Conservation (phyloP, 2,113 vertebrate species). For the Taurulus bubalis region DNA sequence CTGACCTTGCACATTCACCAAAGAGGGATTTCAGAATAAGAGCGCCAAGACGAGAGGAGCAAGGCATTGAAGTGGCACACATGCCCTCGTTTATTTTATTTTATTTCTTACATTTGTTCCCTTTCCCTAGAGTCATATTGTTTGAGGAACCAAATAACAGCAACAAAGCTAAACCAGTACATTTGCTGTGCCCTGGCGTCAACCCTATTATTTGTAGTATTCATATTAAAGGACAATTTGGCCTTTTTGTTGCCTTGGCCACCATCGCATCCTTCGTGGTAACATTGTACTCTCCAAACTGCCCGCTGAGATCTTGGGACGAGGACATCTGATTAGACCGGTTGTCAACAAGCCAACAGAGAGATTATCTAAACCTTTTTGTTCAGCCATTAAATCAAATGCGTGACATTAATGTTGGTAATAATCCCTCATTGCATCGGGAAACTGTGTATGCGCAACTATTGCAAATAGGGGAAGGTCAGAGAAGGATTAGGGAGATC, state of each 20-base stretch:
- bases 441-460: neutral
- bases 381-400: neutral
- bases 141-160: neutral
- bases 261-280: neutral
- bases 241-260: neutral
- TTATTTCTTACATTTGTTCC: neutral
- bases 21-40: slow-evolving; percentile 22
- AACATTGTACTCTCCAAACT: neutral
- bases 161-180: neutral
- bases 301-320: neutral
- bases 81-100: neutral
- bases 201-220: neutral
- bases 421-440: neutral
- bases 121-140: neutral
- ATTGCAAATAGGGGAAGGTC: neutral
- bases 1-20: slow-evolving; percentile 58
- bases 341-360: neutral
- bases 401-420: neutral
- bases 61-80: slow-evolving; percentile 2
- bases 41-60: slow-evolving; percentile 3
- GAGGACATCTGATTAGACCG: neutral
- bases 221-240: neutral
- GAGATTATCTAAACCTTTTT: neutral
- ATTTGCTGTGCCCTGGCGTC: neutral
- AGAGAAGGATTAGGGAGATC: neutral